Evolutionary conservation across 2,113 vertebrate genomes (phyloP).

Genomic region (Ceyx margarethae): DNA sequence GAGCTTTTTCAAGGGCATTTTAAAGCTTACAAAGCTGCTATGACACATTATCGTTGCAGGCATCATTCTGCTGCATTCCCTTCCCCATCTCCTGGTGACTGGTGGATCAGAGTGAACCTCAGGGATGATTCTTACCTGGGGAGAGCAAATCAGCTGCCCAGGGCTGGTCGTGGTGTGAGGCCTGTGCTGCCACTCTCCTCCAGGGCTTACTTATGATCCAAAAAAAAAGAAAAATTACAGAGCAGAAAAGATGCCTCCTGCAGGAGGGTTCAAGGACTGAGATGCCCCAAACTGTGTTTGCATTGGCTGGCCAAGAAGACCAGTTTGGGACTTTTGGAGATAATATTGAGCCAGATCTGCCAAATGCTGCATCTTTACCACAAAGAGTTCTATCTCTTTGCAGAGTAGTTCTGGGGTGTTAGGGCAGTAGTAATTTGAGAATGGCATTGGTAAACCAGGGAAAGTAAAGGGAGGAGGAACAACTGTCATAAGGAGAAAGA

Average conservation of each 20-base stretch:
- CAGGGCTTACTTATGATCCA: not conserved
- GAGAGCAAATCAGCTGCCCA: not conserved
- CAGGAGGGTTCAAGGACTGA: not conserved
- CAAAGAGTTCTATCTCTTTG: not conserved
- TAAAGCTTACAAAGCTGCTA: not conserved
- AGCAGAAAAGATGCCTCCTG: not conserved
- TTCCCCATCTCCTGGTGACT: not conserved
- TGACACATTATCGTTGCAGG: not conserved
- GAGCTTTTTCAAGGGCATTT: not conserved
- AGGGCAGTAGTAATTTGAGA: not conserved
- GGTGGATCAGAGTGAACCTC: not conserved
- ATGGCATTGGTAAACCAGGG: not conserved
- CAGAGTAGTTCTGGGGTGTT: not conserved
- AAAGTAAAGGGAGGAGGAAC: not conserved
- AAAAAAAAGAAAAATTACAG: not conserved
- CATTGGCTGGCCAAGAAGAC: not conserved
- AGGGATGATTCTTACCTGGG: not conserved
- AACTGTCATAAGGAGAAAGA: not conserved
- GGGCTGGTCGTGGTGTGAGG: fast-evolving
- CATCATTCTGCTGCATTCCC: not conserved
- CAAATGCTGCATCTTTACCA: not conserved
- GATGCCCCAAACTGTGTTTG: not conserved
- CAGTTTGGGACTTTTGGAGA: not conserved
- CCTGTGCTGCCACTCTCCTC: not conserved
- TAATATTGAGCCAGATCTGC: not conserved